Base-by-base conservation (phyloP, 2,888 invertebrate species). In the Anodontia alba region DNA sequence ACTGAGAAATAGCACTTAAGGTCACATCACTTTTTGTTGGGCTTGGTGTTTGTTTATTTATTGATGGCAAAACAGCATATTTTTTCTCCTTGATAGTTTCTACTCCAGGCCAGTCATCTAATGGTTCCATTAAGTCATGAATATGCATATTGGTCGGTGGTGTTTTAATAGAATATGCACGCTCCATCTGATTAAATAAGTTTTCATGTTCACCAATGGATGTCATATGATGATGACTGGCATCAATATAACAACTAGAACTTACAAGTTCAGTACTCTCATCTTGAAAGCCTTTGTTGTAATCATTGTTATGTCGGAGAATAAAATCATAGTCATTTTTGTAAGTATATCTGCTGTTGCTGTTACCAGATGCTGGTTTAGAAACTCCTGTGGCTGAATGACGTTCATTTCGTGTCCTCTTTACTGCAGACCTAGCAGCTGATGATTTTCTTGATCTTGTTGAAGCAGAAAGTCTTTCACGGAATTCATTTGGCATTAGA, bases 61-160 rank as follows among this genome's bases (percentile, higher is more conserved):
- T 91, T 1, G 89, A 89, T 10, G 91, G 91, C 69, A 91, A 82
- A 23, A 90, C 90, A 31, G 88, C 76, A 68, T 89, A 91, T 77
- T 90, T 91, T 69, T 86, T 87, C 83, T 90, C 89, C 23, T 83
- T 76, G 51, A 90, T 85, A 42, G 81, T 75, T 15, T 81, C 78
- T 15, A 73, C 77, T 68, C 75, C 33, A 2, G 73, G 51, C 83
- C 79, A 86, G 49, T 84, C 89, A 20, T 90, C 87, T 20, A 90
- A 75, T 0, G 89, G 89, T 46, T 86, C 87, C 57, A 87, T 83
- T 31, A 90, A 46, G 68, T 90, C 90, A 31, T 74, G 69, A 29
- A 86, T 78, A 69, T 86, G 84, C 76, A 86, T 80, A 67, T 82
- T 82, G 67, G 42, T 38, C 51, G 86, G 81, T 33, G 86, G 81